Conservation (phyloP, 2,888 invertebrate genomes). For the Zaprionus lineosus region DNA sequence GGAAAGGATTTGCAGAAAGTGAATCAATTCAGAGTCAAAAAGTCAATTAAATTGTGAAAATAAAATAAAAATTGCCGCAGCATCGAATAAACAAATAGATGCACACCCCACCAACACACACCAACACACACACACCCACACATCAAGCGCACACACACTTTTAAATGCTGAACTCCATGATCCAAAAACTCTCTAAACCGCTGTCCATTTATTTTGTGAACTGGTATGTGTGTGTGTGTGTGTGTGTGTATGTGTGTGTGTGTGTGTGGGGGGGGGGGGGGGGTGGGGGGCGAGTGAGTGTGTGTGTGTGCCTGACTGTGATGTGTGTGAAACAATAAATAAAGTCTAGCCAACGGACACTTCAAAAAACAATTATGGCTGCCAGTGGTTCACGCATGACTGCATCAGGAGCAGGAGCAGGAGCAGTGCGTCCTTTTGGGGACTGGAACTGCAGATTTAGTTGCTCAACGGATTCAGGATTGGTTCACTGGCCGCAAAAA, state of each 20-base stretch:
- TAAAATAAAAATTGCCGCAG: too few species aligned
- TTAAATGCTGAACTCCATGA: slow-evolving; percentile 21
- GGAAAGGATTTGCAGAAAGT: slow-evolving; percentile 43
- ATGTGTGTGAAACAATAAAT: slow-evolving; percentile 61
- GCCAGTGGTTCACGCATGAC: slow-evolving; percentile 47
- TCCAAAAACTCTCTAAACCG: slow-evolving; percentile 22
- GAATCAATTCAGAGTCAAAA: slow-evolving; percentile 72
- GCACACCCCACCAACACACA: slow-evolving; percentile 10
- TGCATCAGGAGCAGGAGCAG: slow-evolving; percentile 28
- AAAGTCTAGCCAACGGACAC: slow-evolving; percentile 69
- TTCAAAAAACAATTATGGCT: slow-evolving; percentile 71
- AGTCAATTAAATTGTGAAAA: slow-evolving; percentile 69
- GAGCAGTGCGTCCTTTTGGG: slow-evolving; percentile 27
- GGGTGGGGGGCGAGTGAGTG: slow-evolving; percentile 3
- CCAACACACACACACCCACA: not conserved
- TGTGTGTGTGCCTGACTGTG: slow-evolving; percentile 14
- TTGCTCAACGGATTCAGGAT: slow-evolving; percentile 28
- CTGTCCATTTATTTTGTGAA: slow-evolving; percentile 20
- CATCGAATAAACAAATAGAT: slow-evolving; percentile 35
- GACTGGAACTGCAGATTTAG: slow-evolving; percentile 24
- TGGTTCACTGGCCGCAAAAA: slow-evolving; percentile 37
- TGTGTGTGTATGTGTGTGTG: slow-evolving; percentile 2
- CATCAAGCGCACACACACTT: not conserved
- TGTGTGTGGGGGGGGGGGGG: too few species aligned
- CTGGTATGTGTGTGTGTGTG: not conserved